Evolutionary conservation across 2,888 invertebrate species (phyloP).

Genomic region (Netelia melanura): DNA sequence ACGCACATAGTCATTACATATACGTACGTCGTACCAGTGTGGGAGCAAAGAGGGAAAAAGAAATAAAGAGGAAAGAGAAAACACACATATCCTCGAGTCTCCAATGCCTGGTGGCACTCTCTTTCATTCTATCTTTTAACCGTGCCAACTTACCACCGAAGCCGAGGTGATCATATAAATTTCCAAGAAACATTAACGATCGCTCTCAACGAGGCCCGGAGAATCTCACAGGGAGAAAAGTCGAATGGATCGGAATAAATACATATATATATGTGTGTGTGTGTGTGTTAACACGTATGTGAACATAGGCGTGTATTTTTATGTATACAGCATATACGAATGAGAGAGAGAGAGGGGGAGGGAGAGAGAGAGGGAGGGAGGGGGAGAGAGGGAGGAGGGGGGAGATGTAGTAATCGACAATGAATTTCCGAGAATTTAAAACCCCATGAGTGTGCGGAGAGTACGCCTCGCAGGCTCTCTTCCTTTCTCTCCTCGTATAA

Average conservation of each 20-base stretch:
- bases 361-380: too few relatives aligned
- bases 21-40: slow-evolving; percentile 26
- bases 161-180: slow-evolving; percentile 59
- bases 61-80: slow-evolving; percentile 39
- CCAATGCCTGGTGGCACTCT: slow-evolving; percentile 48
- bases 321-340: slow-evolving; percentile 70
- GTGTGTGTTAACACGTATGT: slow-evolving; percentile 10
- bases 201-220: slow-evolving; percentile 35
- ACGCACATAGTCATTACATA: not conserved
- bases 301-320: not conserved
- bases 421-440: slow-evolving; percentile 79
- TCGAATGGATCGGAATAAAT: slow-evolving; percentile 59
- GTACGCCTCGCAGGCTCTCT: slow-evolving; percentile 21
- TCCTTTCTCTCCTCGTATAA: slow-evolving; percentile 71
- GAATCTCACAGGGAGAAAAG: slow-evolving; percentile 24
- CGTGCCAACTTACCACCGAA: slow-evolving; percentile 36
- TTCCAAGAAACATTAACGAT: slow-evolving; percentile 66
- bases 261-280: slow-evolving; percentile 18
- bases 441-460: slow-evolving; percentile 36
- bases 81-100: slow-evolving; percentile 53
- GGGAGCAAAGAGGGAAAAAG: slow-evolving; percentile 9
- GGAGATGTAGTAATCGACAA: slow-evolving; percentile 78
- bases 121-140: slow-evolving; percentile 47
- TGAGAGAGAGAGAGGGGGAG: slow-evolving; percentile 61
- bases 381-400: too few relatives aligned